A percentile compares a stretch with the other conserved stretches of the same genome.
Evolutionary conservation across 2,797 vertebrate species (phyloP).

Genomic region (Pteronotus mesoamericanus): DNA sequence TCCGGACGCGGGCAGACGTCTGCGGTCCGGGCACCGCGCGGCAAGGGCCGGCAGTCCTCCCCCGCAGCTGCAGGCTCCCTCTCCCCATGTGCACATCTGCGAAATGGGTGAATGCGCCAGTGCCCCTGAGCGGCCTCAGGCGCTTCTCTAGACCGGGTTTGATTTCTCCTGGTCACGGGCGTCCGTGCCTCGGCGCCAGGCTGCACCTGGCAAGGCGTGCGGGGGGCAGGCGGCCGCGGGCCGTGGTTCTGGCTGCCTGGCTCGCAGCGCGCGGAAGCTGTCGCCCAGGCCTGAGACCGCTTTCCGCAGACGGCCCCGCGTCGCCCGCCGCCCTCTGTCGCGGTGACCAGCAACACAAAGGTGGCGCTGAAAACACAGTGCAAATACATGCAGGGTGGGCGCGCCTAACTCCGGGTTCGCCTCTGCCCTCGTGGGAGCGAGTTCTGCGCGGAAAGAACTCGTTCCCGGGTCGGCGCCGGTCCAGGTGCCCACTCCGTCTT

Average conservation of each 20-base stretch:
- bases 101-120: neutral
- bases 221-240: fast-evolving
- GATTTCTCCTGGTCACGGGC: too few relatives aligned
- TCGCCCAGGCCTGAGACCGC: neutral
- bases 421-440: neutral
- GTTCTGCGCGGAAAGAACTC: neutral
- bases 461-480: neutral
- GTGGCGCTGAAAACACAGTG: neutral
- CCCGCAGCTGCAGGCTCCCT: neutral
- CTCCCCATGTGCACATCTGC: neutral
- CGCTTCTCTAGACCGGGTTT: neutral
- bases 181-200: neutral
- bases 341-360: too few relatives aligned
- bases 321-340: too few relatives aligned
- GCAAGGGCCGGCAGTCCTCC: fast-evolving
- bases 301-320: neutral
- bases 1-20: fast-evolving
- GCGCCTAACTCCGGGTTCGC: neutral
- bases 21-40: too few relatives aligned
- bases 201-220: neutral
- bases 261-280: neutral
- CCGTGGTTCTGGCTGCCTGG: neutral
- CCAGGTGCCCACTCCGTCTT: neutral
- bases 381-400: neutral
- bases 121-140: neutral